Evolutionary conservation across 2,797 vertebrate species (phyloP), one percentile per base, ranked within the genome.

Genomic region (Hozukius guyotensis): DNA sequence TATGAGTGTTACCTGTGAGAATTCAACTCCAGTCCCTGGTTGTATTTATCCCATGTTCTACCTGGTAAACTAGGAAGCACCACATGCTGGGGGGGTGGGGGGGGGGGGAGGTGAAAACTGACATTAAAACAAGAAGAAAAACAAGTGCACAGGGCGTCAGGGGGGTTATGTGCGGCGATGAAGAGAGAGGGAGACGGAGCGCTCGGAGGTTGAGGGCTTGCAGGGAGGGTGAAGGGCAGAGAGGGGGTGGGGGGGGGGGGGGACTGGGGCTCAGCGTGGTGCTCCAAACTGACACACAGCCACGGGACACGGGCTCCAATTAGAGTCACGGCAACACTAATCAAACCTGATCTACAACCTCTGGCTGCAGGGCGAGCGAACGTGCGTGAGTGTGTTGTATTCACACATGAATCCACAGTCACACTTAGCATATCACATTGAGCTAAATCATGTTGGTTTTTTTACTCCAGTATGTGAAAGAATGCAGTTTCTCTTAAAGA

Each of bases 291-390:
- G 88, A 92, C 92, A 90, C 88, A 93, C 85, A 88, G 90, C 93
- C 92, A 91, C 84, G 49, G 92, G 93, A 93, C 88, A 93, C 67
- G 27, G 25, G 70, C 75, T 91, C 87, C 88, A 95, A 93, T 94
- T 93, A 95, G 89, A 91, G 81, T 81, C 89, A 84, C 77, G 78
- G 82, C 79, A 86, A 83, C 84, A 77, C 90, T 95, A 95, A 95
- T 94, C 91, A 94, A 89, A 91, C 67, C 88, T 91, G 94, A 95
- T 92, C 82, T 87, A 72, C 85, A 89, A 91, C 73, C 88, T 90
- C 91, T 89, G 82, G 81, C 87, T 91, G 70, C 81, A 80, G 90
- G 81, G 79, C 22, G 66, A 84, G 46, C 62, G 59, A 62, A 78
- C 14, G 4, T 80, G 87, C 42, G 78, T 24, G 34, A 57, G 63